Conservation (phyloP, 2,113 vertebrate species). For the Limnothrissa miodon region DNA sequence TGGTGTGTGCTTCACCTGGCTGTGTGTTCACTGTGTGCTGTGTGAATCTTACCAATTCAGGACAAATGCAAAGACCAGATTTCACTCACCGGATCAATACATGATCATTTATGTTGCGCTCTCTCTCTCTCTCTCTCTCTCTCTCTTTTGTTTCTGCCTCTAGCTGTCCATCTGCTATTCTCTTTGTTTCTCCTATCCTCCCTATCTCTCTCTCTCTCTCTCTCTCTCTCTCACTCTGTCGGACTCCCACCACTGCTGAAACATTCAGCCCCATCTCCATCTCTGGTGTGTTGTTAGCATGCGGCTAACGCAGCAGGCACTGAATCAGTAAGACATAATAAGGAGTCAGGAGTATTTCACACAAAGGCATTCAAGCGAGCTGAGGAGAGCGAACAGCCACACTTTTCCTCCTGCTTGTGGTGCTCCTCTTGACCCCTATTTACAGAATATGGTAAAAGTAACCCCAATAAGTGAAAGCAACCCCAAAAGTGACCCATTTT, state of each 20-base stretch:
- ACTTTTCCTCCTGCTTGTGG: neutral
- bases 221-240: no score
- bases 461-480: neutral
- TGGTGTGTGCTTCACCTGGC: no score
- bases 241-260: neutral
- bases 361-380: neutral
- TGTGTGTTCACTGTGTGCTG: no score
- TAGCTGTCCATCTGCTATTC: no score
- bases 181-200: neutral
- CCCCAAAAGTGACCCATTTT: constrained; percentile 5
- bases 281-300: neutral
- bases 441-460: neutral
- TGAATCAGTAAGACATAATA: neutral
- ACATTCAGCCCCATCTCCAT: neutral
- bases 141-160: neutral
- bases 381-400: neutral
- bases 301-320: neutral
- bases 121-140: neutral
- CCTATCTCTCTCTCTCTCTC: neutral
- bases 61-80: no score
- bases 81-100: no score
- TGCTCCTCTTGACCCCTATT: neutral
- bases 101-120: no score
- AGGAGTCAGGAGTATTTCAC: neutral
- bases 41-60: no score